Conservation (phyloP, 2,113 vertebrate species). For the Malurus alboscapulatus region DNA sequence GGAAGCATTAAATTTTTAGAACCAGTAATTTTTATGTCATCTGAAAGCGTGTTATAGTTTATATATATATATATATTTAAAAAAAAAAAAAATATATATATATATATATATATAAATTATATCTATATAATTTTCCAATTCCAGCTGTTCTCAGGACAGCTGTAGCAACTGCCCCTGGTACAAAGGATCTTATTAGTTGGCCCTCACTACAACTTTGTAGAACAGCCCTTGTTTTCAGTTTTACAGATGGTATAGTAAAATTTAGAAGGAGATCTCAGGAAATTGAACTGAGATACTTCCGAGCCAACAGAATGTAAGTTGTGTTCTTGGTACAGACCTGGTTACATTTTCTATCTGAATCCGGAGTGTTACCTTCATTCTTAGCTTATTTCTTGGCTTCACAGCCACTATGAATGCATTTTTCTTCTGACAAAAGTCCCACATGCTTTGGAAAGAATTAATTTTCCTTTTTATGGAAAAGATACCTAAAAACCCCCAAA, state of each 20-base stretch:
- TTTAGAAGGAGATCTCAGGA: background rate
- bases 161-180: background rate
- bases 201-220: background rate
- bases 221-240: background rate
- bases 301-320: background rate
- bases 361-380: background rate
- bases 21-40: background rate
- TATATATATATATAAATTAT: too few species aligned
- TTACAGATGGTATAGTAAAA: background rate
- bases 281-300: background rate
- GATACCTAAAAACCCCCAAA: background rate
- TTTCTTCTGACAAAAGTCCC: background rate
- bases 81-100: too few species aligned
- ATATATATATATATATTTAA: too few species aligned
- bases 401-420: background rate
- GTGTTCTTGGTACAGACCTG: background rate
- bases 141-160: background rate
- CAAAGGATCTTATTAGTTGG: background rate
- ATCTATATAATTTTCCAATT: background rate
- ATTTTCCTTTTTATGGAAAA: background rate
- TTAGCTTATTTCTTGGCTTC: background rate
- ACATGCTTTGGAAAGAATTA: background rate
- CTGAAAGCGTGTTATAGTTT: background rate
- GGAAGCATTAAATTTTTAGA: background rate
- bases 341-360: background rate